Evolutionary conservation across 2,113 vertebrate species (phyloP), one percentile per base, ranked within the genome.

Genomic region (Takifugu flavidus): DNA sequence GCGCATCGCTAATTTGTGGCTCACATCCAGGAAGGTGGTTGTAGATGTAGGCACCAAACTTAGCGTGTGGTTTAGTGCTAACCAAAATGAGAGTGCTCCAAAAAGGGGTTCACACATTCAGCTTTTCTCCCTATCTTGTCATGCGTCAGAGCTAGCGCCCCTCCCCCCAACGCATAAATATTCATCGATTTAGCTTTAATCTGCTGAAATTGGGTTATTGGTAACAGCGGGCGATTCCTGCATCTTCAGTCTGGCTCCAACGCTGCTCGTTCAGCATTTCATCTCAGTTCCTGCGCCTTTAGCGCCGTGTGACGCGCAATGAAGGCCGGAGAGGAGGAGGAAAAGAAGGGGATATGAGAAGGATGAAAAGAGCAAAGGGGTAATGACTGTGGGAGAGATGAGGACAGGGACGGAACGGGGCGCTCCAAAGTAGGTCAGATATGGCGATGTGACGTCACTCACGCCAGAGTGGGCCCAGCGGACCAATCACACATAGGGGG

Each of bases 351-450:
- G 25, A 25, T 39, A 4, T 20, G 15, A 42, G 15, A 34, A 2
- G 39, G 63, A 57, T 0, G n/a, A 8, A 57, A 44, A 27, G 50
- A 71, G 43, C 20, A 20, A 5, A 12, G 25, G 27, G 0, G 31
- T 26, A 25, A 74, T 69, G 65, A 51, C 58, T 52, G 49, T 25
- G 67, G 49, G 44, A 52, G 51, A 29, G 67, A 51, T 44, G 62
- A 64, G 45, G 57, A 44, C 46, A 4, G 20, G 55, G 49, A 59
- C 8, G 25, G 54, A 49, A 84, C 13, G 4, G 34, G 62, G 14
- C 15, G n/a, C 69, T 70, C 74, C 8, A 76, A 89, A 84, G 69
- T 88, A 84, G 87, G 86, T 87, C 87, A 88, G 67, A 56, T 65
- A 62, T 0, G 12, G 54, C 65, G 77, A 72, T 74, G 76, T 89